These are phyloP conservation scores for Cathartes aura DNA, from an alignment of 2,113 vertebrate genomes.

Conservation along the genomic window DNA sequence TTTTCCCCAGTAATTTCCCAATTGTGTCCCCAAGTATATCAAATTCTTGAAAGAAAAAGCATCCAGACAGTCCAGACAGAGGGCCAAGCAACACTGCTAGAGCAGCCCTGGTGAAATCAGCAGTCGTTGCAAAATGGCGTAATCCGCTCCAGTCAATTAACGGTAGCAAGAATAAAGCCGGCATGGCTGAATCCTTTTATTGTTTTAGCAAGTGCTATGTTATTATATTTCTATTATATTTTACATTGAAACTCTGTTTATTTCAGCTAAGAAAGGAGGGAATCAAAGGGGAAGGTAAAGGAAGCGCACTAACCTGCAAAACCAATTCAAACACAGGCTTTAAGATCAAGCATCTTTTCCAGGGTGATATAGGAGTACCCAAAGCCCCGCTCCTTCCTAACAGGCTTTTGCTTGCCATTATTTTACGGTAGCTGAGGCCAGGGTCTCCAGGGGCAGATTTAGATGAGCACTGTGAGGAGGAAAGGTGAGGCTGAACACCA, in stretches of 20 bases:
- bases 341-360: background rate
- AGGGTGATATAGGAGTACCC: background rate
- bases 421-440: background rate
- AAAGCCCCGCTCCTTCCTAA: background rate
- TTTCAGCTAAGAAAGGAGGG: background rate
- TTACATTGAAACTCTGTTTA: background rate
- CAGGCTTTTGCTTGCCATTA: background rate
- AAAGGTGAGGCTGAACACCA: background rate
- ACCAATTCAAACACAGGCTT: background rate
- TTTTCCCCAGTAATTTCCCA: background rate
- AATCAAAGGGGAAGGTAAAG: background rate
- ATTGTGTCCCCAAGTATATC: background rate
- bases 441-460: background rate
- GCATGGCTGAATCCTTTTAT: background rate
- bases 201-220: background rate
- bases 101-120: background rate
- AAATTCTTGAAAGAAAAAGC: background rate
- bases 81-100: rapidly evolving
- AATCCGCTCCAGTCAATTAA: background rate
- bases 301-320: background rate
- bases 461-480: background rate
- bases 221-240: background rate
- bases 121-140: background rate
- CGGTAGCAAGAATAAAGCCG: background rate
- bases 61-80: background rate